Evolutionary conservation across 2,113 vertebrate genomes (phyloP), one percentile per base, ranked within the genome.

Genomic region (Corythornis madagascariensis): DNA sequence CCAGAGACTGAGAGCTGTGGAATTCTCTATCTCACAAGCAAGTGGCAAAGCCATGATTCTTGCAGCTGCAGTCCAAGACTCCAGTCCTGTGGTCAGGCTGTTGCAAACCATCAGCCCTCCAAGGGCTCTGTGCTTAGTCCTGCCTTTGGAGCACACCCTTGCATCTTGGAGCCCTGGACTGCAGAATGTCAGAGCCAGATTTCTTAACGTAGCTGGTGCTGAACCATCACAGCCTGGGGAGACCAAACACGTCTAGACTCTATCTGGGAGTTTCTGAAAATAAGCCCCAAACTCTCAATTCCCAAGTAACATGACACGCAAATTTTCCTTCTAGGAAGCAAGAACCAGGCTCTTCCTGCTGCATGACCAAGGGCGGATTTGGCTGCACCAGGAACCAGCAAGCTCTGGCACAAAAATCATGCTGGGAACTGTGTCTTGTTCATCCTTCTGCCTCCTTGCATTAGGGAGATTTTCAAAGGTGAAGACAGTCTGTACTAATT

Each of bases 301-400:
- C 33, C 12, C 5, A 70, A 72, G 92, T 17, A 82, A 76, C 47
- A 0, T 8, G 21, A 45, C 57, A 11, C 91, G 88, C 72, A 19
- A 16, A 61, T 57, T 16, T 72, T 38, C 50, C 52, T 80, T 29
- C 4, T 2, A 56, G 80, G 16, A 57, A 13, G 43, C 4, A 7
- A 64, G 76, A 35, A 65, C 79, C 48, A 16, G 3, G 79, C 31
- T 66, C 67, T 89, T 87, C 67, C 82, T 70, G 20, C 13, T 15
- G 79, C 78, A 16, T 2, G 2, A 72, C 66, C 21, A 6, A 16
- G 50, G 71, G 50, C 85, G 63, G 69, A 24, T 9, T 14, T 38
- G 87, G 74, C 86, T 90, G 52, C 63, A 38, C 87, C 71, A 38
- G 75, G 59, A 94, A 85, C 85, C 92, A 52, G 88, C 86, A 70